These are phyloP conservation scores for Macrosoma leucophasiata DNA, from an alignment of 2,888 invertebrate genomes.

Conservation along the genomic window DNA sequence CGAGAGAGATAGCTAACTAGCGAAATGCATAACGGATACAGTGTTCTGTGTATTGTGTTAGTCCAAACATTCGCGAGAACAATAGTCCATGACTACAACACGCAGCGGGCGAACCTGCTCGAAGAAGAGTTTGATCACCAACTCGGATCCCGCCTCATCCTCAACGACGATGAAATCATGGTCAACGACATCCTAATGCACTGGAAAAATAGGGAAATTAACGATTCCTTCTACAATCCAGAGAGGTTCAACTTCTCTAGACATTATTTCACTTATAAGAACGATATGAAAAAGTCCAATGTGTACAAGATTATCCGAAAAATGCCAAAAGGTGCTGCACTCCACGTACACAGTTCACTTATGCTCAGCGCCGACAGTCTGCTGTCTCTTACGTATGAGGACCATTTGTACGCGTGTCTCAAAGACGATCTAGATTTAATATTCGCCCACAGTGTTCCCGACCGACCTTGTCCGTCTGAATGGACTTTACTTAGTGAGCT, in stretches of 20 bases:
- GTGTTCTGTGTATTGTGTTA: slow-evolving; percentile 18
- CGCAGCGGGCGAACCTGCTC: slow-evolving; percentile 36
- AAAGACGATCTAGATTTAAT: slow-evolving; percentile 41
- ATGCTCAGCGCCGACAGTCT: slow-evolving; percentile 77
- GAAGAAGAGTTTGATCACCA: slow-evolving; percentile 56
- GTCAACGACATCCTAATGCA: slow-evolving; percentile 77
- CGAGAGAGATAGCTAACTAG: slow-evolving; percentile 15
- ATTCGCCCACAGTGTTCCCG: slow-evolving; percentile 47
- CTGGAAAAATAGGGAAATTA: slow-evolving; percentile 69
- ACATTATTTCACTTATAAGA: slow-evolving; percentile 78
- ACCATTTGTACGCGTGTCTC: slow-evolving; percentile 76
- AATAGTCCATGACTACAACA: slow-evolving; percentile 33
- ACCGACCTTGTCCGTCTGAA: slow-evolving; percentile 43
- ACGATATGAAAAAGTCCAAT: slow-evolving; percentile 75
- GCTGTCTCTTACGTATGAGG: slow-evolving; percentile 77
- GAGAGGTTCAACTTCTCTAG: slow-evolving; percentile 77
- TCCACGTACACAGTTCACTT: slow-evolving; percentile 82
- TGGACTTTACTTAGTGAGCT: slow-evolving; percentile 72
- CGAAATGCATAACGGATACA: slow-evolving; percentile 20
- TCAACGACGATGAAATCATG: slow-evolving; percentile 60
- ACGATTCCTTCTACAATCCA: slow-evolving; percentile 62
- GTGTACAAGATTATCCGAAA: slow-evolving; percentile 79
- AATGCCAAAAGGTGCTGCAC: slow-evolving; percentile 85
- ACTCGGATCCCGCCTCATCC: slow-evolving; percentile 65
- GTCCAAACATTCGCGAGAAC: slow-evolving; percentile 26